These are phyloP conservation scores for Hydraecia micacea DNA, from an alignment of 2,888 invertebrate species.

Conservation along the genomic window DNA sequence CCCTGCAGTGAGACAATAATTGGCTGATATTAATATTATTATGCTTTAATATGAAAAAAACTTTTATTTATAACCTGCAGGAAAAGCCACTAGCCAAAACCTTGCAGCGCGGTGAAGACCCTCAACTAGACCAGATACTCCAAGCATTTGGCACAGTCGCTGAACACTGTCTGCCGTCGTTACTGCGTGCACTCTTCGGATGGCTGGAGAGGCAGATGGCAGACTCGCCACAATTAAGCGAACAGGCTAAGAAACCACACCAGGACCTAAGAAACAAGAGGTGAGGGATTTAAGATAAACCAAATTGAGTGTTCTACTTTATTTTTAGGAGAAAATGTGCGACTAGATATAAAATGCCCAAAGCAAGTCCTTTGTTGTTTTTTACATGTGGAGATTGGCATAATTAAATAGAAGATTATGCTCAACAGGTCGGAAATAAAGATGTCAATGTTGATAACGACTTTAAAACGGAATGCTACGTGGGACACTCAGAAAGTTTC, in stretches of 20 bases:
- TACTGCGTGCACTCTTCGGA: slow-evolving; percentile 96
- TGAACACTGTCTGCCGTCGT: slow-evolving; percentile 98
- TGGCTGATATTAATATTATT: background rate
- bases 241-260: slow-evolving; percentile 89
- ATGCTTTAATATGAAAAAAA: background rate
- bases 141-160: slow-evolving; percentile 98
- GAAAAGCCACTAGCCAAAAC: slow-evolving; percentile 99
- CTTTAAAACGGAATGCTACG: background rate
- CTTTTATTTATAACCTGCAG: slow-evolving; percentile 78
- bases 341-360: background rate
- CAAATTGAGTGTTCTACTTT: background rate
- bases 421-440: too few species aligned
- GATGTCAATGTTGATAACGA: too few species aligned
- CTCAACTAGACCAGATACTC: slow-evolving; percentile 97
- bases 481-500: too few species aligned
- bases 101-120: slow-evolving; percentile 98
- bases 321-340: background rate
- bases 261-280: slow-evolving; percentile 90
- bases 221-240: slow-evolving; percentile 90
- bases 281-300: slow-evolving; percentile 64
- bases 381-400: background rate
- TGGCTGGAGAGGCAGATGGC: slow-evolving; percentile 98
- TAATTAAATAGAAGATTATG: background rate
- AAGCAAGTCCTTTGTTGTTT: background rate
- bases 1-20: background rate